Base-by-base conservation (phyloP, 1,140 invertebrate genomes). In the Bombus superbus region DNA sequence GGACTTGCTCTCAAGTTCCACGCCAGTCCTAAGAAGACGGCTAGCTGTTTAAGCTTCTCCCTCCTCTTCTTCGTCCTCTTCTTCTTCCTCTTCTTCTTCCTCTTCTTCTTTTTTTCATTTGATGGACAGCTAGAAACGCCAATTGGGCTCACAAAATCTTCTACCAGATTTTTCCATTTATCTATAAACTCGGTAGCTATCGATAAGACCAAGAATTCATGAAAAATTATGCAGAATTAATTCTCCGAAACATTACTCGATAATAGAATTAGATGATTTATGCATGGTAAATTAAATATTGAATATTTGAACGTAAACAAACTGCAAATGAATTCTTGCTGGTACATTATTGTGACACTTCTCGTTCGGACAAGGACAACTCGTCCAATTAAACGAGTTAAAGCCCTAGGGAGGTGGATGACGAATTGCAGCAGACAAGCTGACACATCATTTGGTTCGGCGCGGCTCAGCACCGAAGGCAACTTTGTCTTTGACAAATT, bases 401-500 rank as follows among this genome's bases (percentile, higher is more conserved):
- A 47, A 64, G 1, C 57, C 32, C 9, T 18, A 3, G 2, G 13
- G 40, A 68, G 18, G 9, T 28, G 1, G 40, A 80, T 72, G 68
- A 57, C 32, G 77, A 53, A 85, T 80, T 53, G 22, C 53, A 59
- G 1, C 22, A 8, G 66, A 59, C 82, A 53, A 44, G 11, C n/a
- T 59, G 62, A 62, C 82, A 71, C 38, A 25, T 68, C 22, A 35
- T 44, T 44, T 35, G 40, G 32, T 79, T 76, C 5, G 18, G 6
- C 53, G 42, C 28, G 53, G 32, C 25, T 32, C 44, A 38, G 9
- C 74, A 15, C 32, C n/a, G 38, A 28, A 22, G 59, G 9, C 44
- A 85, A 68, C 57, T 72, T 80, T 47, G 62, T 42, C 68, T 85
- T 85, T 85, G 83, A 85, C 83, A 85, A 85, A 85, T 85, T 85